Evolutionary conservation across 2,797 vertebrate species (phyloP), one percentile per base, ranked within the genome.

Genomic region (Lutjanus argentimaculatus): DNA sequence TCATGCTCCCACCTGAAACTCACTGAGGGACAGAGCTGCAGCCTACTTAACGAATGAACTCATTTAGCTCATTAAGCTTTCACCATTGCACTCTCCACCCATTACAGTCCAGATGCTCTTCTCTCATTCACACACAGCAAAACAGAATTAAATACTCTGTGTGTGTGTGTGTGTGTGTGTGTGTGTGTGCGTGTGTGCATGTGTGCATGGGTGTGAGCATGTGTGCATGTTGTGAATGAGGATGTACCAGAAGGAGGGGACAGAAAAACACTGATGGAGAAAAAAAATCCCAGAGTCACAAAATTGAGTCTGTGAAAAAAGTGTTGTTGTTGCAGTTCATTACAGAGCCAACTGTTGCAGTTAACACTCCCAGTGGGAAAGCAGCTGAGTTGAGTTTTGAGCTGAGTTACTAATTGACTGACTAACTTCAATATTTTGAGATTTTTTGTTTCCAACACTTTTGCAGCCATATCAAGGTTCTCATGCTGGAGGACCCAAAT

Each of bases 41-140:
- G 81, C 62, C 75, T 55, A 77, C 72, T 81, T 71, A 84, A 80
- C 76, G 10, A 80, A 85, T 79, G n/a, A 82, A 86, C 86, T 84
- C 16, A 16, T 84, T 88, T 79, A 80, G 69, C 79, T 90, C 85
- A 87, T 90, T 84, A 88, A 84, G 74, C 81, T 77, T 82, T 83
- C 67, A 88, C 45, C 59, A 46, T 56, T 40, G 61, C 71, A 66
- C 65, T 59, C 46, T 72, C 46, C 65, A 55, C 25, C 51, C 70
- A 67, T 73, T 82, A 49, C 64, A 63, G 56, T 67, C 85, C 85
- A 89, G 80, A 90, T 92, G 85, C 81, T 85, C 64, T 55, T 48
- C 45, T 67, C 77, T 56, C 40, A 45, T 65, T 77, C 57, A 65
- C 58, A 51, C 40, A 67, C 49, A 63, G 53, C 52, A 72, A 83